These are phyloP conservation scores for Nothoprocta perdicaria DNA, from an alignment of 2,113 vertebrate species.

Conservation along the genomic window DNA sequence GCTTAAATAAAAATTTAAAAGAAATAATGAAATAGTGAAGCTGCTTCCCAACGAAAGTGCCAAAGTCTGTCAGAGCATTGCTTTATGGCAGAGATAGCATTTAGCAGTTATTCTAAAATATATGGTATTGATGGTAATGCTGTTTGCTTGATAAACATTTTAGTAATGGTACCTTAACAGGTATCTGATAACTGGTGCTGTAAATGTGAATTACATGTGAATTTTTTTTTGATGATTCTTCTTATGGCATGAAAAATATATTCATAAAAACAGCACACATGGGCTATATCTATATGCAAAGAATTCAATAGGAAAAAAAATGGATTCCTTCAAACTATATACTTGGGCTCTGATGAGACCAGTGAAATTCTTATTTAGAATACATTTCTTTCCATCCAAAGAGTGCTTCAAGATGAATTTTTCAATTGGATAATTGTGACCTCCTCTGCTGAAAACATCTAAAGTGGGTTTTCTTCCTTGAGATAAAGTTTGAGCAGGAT, in stretches of 20 bases:
- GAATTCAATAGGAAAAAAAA: not conserved
- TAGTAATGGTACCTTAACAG: not conserved
- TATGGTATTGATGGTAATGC: not conserved
- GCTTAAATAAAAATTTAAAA: not conserved
- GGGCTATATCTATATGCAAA: not conserved
- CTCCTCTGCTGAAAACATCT: not conserved
- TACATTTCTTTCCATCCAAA: not conserved
- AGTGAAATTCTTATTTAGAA: not conserved
- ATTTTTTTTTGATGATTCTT: not conserved
- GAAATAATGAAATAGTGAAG: not conserved
- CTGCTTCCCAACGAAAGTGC: not conserved
- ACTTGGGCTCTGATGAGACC: not conserved
- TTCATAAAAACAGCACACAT: not conserved
- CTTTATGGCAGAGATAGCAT: not conserved
- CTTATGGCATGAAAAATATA: not conserved
- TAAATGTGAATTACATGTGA: not conserved
- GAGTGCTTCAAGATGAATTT: not conserved
- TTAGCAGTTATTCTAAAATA: not conserved
- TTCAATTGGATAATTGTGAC: not conserved
- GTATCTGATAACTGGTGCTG: not conserved
- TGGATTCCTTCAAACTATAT: not conserved
- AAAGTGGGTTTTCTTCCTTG: not conserved
- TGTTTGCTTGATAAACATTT: not conserved
- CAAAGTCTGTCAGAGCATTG: not conserved
- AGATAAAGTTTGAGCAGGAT: not conserved